Evolutionary conservation across 1,140 invertebrate genomes (phyloP).

Genomic region (Orchesella cincta): DNA sequence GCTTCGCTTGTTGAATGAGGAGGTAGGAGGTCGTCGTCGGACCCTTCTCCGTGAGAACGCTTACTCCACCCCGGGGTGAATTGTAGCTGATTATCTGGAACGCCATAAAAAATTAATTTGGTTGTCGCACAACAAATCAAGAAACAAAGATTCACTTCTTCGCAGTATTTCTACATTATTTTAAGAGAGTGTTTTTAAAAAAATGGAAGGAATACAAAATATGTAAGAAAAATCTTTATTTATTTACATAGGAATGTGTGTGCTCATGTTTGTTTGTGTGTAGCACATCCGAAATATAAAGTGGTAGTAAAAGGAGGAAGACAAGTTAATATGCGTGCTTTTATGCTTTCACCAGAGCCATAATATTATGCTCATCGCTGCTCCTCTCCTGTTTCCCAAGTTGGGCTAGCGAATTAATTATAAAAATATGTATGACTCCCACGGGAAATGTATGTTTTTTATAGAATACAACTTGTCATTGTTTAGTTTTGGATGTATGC

Average conservation of each 20-base stretch:
- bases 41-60: conserved; percentile 80
- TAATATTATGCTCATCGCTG: too few relatives aligned
- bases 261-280: too few relatives aligned
- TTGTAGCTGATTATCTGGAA: conserved; percentile 75
- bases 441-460: too few relatives aligned
- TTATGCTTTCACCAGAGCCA: too few relatives aligned
- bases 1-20: conserved; percentile 56
- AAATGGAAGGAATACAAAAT: conserved; percentile 39
- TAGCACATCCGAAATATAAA: too few relatives aligned
- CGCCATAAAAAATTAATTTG: background rate
- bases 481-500: too few relatives aligned
- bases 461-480: too few relatives aligned
- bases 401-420: conserved; percentile 41
- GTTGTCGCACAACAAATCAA: background rate
- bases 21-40: conserved; percentile 79
- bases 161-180: background rate
- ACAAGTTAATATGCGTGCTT: too few relatives aligned
- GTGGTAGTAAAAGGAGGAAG: too few relatives aligned
- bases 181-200: background rate
- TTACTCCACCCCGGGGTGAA: conserved; percentile 70
- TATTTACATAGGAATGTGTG: too few relatives aligned
- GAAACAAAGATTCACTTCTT: background rate
- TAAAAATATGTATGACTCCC: conserved; percentile 36
- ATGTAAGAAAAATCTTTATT: background rate
- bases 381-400: too few relatives aligned